Conservation (phyloP, 2,113 vertebrate species). For the Trogon surrucura region DNA sequence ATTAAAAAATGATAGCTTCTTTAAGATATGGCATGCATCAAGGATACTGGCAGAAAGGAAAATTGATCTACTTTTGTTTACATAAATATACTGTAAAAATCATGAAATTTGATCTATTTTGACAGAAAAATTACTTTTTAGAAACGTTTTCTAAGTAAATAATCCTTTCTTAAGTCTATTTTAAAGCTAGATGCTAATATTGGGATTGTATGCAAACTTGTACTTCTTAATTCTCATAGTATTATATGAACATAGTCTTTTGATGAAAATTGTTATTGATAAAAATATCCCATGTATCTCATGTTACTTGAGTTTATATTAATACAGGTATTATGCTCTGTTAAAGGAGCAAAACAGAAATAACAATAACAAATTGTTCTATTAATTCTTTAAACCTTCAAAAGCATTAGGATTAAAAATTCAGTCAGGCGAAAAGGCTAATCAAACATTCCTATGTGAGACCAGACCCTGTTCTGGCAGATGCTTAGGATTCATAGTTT, state of each 20-base stretch:
- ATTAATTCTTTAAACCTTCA: conserved; percentile 63
- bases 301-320: neutral
- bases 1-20: neutral
- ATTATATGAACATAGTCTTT: neutral
- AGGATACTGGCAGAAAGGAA: neutral
- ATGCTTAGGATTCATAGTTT: neutral
- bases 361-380: conserved; percentile 65
- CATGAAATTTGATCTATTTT: neutral
- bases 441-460: conserved; percentile 40
- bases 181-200: neutral
- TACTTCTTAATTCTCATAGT: neutral
- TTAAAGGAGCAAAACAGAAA: conserved; percentile 9
- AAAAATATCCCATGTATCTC: neutral
- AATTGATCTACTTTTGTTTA: neutral
- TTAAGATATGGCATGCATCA: neutral
- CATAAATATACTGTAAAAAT: neutral
- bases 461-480: neutral
- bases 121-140: neutral
- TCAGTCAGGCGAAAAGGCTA: conserved; percentile 63
- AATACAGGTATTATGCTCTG: neutral
- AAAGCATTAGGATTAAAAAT: conserved; percentile 69
- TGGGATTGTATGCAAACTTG: neutral
- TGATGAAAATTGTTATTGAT: neutral
- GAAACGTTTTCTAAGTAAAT: neutral
- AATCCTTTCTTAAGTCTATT: neutral